Evolutionary conservation across 2,797 vertebrate species (phyloP).

Genomic region (Odontamblyopus rebecca): DNA sequence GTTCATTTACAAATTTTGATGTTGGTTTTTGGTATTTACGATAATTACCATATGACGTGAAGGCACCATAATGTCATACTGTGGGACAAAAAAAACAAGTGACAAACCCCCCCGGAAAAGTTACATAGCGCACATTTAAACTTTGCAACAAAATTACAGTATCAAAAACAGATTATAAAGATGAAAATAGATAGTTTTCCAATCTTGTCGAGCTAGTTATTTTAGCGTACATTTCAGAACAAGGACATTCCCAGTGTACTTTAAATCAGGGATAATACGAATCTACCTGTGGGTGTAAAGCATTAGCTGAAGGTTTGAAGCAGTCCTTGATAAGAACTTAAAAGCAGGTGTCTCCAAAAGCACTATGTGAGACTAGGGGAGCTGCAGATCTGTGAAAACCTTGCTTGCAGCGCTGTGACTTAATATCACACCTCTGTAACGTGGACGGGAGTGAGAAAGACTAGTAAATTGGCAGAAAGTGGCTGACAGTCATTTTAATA

Average conservation of each 20-base stretch:
- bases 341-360: slow-evolving; percentile 21
- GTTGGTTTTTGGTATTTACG: too few species aligned
- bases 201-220: not conserved
- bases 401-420: slow-evolving; percentile 29
- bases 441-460: slow-evolving; percentile 17
- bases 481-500: slow-evolving; percentile 28
- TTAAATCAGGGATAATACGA: slow-evolving; percentile 31
- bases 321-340: slow-evolving; percentile 38
- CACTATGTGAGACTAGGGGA: slow-evolving; percentile 21
- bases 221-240: not conserved
- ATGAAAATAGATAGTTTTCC: not conserved
- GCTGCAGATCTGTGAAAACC: slow-evolving; percentile 50
- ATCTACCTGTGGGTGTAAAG: slow-evolving; percentile 3
- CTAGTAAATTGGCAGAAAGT: slow-evolving; percentile 37
- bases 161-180: too few species aligned
- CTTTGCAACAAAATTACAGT: too few species aligned
- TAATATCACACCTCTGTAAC: slow-evolving; percentile 37
- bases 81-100: too few species aligned
- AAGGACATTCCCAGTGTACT: slow-evolving; percentile 17
- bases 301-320: slow-evolving; percentile 29
- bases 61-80: too few species aligned
- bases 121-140: too few species aligned
- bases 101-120: too few species aligned
- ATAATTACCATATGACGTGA: too few species aligned
- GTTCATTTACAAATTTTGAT: too few species aligned